Evolutionary conservation across 2,797 vertebrate genomes (phyloP), one percentile per base, ranked within the genome.

Genomic region (Enteromius radiatus): DNA sequence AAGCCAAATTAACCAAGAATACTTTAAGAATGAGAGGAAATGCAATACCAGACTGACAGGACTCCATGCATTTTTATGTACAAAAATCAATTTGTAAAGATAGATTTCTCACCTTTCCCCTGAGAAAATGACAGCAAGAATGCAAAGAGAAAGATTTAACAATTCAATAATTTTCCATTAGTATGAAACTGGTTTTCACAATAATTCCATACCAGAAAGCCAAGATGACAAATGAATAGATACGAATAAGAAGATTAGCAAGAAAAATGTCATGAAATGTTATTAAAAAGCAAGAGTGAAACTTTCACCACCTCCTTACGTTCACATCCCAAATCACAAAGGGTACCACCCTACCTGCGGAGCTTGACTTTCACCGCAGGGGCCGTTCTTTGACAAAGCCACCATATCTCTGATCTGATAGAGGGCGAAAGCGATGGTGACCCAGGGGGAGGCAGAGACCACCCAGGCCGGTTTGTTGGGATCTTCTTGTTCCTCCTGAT

Each of bases 401-500:
- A 97, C 90, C 94, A 96, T 93, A 89, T 99, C 97, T 88, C 94
- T 95, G 88, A 99, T 94, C 90, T 99, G 98, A 89, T 95, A 93
- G 54, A 98, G 84, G 15, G 96, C 95, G 5, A 97, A 99, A 87
- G 96, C 94, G 41, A 99, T 91, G 85, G 95, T 96, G 85, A 99
- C 97, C 97, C 97, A 99, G 0, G 98, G 97, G 59, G 96, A 94
- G 38, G 97, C 95, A 17, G 96, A 96, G 88, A 98, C 92, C 63
- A 96, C 94, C 98, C 98, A 99, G 9, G 97, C 97, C 0, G 98
- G 98, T 81, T 92, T 95, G 88, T 89, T 96, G n/a, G 94, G 91
- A 75, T 99, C 98, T 88, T 99, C 97, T 89, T 99, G 98, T n/a
- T 99, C 97, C 88, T 98, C 97, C 78, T 98, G 97, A 92, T 98